Base-by-base conservation (phyloP, 2,113 vertebrate genomes). In the Chaetura pelagica region DNA sequence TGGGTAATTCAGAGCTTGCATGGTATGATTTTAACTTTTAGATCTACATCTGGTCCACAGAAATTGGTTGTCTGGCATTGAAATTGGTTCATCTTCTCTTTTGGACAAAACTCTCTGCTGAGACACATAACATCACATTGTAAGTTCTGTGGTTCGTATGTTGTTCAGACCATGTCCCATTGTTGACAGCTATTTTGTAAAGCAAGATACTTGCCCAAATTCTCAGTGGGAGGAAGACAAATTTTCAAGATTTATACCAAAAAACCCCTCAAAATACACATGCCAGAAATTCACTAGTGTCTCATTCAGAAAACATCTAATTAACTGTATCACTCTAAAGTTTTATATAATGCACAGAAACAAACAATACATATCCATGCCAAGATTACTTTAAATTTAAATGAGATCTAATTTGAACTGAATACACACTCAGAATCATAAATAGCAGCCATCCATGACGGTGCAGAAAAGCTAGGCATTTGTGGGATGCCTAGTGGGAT, bases 391-490 rank as follows among this genome's bases (percentile, higher is more conserved):
- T 97, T 98, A 97, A 97, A 97, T 98, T 98, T 97, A 98, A 98
- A 98, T 98, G 94, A 98, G 97, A 98, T 98, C 99, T 99, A 98
- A 98, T 98, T 98, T 98, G 98, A 99, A 99, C 98, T 99, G 98
- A 99, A 99, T 99, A 99, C 99, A 99, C 99, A 99, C 99, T 99
- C 99, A 98, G 99, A 99, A 99, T 99, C 99, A 99, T 99, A 99
- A 97, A 98, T 99, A 99, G 99, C 98, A 97, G 99, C 97, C 98
- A 99, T 99, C 99, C 99, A 99, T 98, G 99, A 99, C 98, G 99
- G 99, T 98, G 99, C 99, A 98, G 99, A 99, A 99, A 99, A 99
- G 98, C 98, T 98, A 98, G 99, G 99, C 99, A 99, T 99, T 99
- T 99, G 99, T 98, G 99, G 99, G 99, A 99, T 99, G 99, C 99